These are phyloP conservation scores for Centruroides sculpturatus DNA, from an alignment of 1,140 invertebrate species.

Conservation along the genomic window DNA sequence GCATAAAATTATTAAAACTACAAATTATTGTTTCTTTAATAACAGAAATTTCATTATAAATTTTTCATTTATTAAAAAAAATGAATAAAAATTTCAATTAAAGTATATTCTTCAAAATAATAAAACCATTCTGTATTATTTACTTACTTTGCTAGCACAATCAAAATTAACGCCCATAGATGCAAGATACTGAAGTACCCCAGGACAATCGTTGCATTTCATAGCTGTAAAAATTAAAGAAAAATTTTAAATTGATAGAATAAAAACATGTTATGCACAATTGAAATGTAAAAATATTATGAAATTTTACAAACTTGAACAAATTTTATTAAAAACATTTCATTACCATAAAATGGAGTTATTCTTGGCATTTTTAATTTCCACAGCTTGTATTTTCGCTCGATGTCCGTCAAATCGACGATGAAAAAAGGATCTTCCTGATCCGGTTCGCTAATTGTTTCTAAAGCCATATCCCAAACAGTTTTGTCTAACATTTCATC, in stretches of 20 bases:
- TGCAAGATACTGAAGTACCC: constrained; percentile 67
- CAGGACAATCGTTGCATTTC: constrained; percentile 83
- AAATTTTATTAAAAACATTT: neutral
- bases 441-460: neutral
- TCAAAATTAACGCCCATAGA: constrained; percentile 82
- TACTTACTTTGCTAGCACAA: constrained; percentile 77
- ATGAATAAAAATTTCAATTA: too few relatives aligned
- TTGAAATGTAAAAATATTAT: neutral
- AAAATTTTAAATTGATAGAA: neutral
- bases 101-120: too few relatives aligned
- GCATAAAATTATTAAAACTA: neutral
- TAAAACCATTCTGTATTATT: too few relatives aligned
- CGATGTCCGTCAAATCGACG: constrained; percentile 75
- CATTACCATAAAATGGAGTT: constrained; percentile 60
- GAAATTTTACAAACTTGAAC: neutral
- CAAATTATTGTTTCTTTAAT: neutral
- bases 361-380: constrained; percentile 69
- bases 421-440: constrained; percentile 88
- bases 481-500: neutral
- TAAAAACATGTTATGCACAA: too few relatives aligned
- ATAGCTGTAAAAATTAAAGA: constrained; percentile 44
- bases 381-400: constrained; percentile 73
- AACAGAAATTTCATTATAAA: too few relatives aligned
- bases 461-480: neutral
- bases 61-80: too few relatives aligned